Evolutionary conservation across 2,797 vertebrate genomes (phyloP).

Genomic region (Ceryle rudis): DNA sequence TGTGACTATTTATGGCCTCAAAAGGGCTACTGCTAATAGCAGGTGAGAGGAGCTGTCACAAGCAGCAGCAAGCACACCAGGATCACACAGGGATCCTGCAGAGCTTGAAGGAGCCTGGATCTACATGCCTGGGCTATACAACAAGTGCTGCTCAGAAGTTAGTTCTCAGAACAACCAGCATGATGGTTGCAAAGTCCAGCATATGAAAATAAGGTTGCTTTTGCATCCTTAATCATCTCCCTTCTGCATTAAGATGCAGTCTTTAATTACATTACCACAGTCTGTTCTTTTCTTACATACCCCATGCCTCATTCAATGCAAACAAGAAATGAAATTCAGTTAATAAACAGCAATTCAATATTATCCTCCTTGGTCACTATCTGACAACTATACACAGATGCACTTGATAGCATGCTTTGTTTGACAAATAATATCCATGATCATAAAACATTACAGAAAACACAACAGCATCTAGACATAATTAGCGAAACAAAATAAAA

Average conservation of each 20-base stretch:
- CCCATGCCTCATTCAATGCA: not conserved
- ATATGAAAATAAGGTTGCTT: not conserved
- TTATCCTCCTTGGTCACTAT: constrained; percentile 4
- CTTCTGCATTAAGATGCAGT: not conserved
- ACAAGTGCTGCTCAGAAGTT: not conserved
- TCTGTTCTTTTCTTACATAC: constrained; percentile 15
- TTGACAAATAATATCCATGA: not conserved
- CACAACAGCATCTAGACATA: not conserved
- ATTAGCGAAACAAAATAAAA: not conserved
- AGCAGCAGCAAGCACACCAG: not conserved
- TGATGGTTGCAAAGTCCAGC: not conserved
- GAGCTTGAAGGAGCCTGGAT: not conserved
- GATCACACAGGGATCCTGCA: not conserved
- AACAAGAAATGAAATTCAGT: constrained; percentile 16
- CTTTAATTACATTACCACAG: constrained; percentile 53
- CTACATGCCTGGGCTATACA: not conserved
- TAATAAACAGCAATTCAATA: constrained; percentile 24
- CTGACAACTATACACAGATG: not conserved
- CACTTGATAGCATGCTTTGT: not conserved
- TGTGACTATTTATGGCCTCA: not conserved
- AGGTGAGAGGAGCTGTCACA: not conserved
- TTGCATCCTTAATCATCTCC: not conserved
- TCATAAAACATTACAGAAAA: not conserved
- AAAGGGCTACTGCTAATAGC: not conserved
- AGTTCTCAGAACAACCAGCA: not conserved